These are phyloP conservation scores for Zaprionus kolodkinae DNA, from an alignment of 1,140 invertebrate species.

Conservation along the genomic window DNA sequence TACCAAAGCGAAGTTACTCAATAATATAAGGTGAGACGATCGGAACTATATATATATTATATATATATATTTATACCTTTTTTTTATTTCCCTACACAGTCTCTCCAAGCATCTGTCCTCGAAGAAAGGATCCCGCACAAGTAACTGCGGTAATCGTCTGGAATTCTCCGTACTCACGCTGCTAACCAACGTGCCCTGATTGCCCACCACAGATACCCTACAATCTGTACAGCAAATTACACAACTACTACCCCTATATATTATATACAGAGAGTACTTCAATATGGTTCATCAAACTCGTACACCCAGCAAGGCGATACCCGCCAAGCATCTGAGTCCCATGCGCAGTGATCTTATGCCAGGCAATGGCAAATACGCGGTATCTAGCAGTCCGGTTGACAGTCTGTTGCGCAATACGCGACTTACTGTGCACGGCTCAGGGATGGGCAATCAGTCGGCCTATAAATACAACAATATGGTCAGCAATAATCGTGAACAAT, in stretches of 20 bases:
- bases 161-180: constrained; percentile 79
- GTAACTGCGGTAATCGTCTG: constrained; percentile 78
- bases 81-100: constrained; percentile 30
- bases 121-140: constrained; percentile 80
- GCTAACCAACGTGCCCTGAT: constrained; percentile 80
- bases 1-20: constrained; percentile 77
- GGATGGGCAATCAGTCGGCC: constrained; percentile 32
- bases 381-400: constrained; percentile 65
- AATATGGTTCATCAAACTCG: constrained; percentile 79
- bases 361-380: constrained; percentile 63
- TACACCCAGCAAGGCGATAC: constrained; percentile 68
- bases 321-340: constrained; percentile 77
- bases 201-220: not conserved
- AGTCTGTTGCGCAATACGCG: constrained; percentile 54
- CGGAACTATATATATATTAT: too few relatives aligned
- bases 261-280: too few relatives aligned
- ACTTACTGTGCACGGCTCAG: constrained; percentile 42
- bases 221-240: not conserved
- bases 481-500: constrained; percentile 74
- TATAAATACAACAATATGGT: constrained; percentile 81
- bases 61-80: too few relatives aligned
- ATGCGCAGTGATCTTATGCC: constrained; percentile 60
- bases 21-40: constrained; percentile 77
- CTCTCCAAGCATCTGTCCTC: constrained; percentile 82
- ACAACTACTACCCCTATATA: too few relatives aligned